Conservation (phyloP, 2,888 invertebrate species). For the Drosophila leonis region DNA sequence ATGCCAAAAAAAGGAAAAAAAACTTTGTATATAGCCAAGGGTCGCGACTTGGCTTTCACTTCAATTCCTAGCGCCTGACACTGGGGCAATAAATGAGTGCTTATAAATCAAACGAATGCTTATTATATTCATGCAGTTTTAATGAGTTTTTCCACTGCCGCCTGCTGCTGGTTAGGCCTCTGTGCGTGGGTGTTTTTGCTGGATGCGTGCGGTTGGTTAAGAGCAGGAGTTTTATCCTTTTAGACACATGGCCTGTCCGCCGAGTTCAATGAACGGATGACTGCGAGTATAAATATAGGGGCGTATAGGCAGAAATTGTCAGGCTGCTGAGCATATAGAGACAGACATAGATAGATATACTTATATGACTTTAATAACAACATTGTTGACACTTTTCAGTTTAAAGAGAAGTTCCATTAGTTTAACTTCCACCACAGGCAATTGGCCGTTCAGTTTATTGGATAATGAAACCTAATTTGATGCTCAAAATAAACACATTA, state of each 20-base stretch:
- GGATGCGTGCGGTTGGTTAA: background rate
- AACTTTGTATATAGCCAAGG: conserved; percentile 38
- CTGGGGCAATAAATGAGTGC: conserved; percentile 66
- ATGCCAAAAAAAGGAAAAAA: conserved; percentile 65
- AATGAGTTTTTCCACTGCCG: conserved; percentile 66
- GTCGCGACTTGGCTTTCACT: conserved; percentile 39
- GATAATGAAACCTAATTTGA: background rate
- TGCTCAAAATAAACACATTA: conserved; percentile 20
- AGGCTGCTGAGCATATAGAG: background rate
- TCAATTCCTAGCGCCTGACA: background rate
- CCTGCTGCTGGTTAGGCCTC: conserved; percentile 36
- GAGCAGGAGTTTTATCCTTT: conserved; percentile 73
- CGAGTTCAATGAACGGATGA: conserved; percentile 59
- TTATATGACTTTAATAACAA: background rate
- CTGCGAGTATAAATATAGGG: background rate
- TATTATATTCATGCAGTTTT: conserved; percentile 81
- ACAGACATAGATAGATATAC: background rate
- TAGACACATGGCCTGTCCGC: conserved; percentile 38
- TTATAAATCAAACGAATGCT: conserved; percentile 77
- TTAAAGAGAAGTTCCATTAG: background rate
- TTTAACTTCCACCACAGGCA: background rate
- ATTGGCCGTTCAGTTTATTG: background rate
- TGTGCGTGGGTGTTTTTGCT: conserved; percentile 20
- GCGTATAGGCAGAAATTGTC: background rate
- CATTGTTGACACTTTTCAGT: background rate